Evolutionary conservation across 2,797 vertebrate species (phyloP).

Genomic region (Choloepus didactylus): DNA sequence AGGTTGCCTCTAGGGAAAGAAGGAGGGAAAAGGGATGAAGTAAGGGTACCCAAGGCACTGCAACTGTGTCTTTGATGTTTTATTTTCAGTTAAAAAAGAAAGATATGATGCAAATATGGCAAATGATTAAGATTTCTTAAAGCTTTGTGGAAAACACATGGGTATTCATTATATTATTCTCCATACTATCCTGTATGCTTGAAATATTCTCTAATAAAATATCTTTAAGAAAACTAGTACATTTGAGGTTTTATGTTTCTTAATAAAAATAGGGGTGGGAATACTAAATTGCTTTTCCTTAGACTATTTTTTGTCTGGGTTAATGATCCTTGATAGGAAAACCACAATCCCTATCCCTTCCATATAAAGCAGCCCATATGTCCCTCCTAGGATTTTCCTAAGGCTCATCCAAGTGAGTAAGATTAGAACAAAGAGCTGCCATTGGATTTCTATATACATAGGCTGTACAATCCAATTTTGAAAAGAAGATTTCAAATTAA

Average conservation of each 20-base stretch:
- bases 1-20: background rate
- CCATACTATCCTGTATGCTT: background rate
- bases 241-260: constrained; percentile 19
- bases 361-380: background rate
- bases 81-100: background rate
- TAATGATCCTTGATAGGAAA: background rate
- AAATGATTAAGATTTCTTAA: background rate
- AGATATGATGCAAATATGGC: background rate
- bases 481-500: background rate
- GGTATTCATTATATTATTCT: background rate
- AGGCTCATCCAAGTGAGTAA: background rate
- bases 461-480: background rate
- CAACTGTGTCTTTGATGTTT: background rate
- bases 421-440: background rate
- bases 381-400: background rate
- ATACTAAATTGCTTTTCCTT: background rate
- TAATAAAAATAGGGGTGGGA: background rate
- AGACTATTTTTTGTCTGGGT: background rate
- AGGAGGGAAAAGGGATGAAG: too few relatives aligned
- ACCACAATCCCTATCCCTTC: background rate
- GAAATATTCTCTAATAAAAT: constrained; percentile 16
- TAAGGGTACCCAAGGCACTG: background rate
- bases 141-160: background rate
- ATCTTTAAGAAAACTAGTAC: background rate
- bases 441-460: background rate